Conservation (phyloP, 2,113 vertebrate genomes). For the Hippocampus comes region DNA sequence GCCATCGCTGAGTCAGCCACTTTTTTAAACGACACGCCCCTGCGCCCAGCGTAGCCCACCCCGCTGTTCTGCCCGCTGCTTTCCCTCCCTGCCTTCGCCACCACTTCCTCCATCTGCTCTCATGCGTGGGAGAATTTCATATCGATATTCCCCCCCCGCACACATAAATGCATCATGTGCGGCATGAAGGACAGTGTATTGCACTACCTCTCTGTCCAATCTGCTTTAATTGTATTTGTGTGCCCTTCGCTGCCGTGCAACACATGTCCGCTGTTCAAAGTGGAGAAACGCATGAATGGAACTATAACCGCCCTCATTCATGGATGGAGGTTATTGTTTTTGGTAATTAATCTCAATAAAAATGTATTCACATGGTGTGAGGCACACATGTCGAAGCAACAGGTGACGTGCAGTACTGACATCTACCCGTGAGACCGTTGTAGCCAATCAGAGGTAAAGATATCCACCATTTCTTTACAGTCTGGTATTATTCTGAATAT, state of each 20-base stretch:
- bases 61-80: constrained; percentile 49
- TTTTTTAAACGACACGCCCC: constrained; percentile 70
- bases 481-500: neutral
- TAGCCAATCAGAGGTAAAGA: neutral
- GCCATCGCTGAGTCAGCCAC: constrained; percentile 71
- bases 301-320: too few relatives aligned
- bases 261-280: neutral
- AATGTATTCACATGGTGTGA: neutral
- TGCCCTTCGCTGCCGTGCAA: neutral
- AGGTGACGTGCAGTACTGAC: neutral
- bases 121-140: constrained; percentile 27
- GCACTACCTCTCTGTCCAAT: neutral
- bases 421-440: neutral
- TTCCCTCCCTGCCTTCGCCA: constrained; percentile 13
- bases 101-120: constrained; percentile 22
- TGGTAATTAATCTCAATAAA: neutral
- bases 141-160: constrained; percentile 39
- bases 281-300: neutral
- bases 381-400: neutral
- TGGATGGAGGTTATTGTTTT: neutral
- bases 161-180: neutral
- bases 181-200: neutral
- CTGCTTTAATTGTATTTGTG: neutral
- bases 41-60: constrained; percentile 64
- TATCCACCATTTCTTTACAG: neutral